Percentiles rank a stretch among this genome's conserved stretches.
These are phyloP conservation scores for Paramacrobiotus metropolitanus DNA, from an alignment of 1,140 invertebrate species.

Conservation along the genomic window DNA sequence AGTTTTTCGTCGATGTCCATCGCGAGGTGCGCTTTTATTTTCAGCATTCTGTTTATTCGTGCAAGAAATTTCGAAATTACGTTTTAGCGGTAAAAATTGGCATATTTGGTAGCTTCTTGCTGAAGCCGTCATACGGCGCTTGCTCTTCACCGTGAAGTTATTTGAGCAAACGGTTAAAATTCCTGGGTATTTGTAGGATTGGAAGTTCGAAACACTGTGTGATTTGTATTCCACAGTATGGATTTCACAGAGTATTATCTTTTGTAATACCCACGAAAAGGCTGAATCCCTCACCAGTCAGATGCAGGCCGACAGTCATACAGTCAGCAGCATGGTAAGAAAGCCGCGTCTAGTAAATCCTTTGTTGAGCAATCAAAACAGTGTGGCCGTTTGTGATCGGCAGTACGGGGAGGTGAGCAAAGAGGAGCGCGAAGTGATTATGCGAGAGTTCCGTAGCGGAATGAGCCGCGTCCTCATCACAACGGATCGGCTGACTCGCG, in stretches of 20 bases:
- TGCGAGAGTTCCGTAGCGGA: conserved; percentile 92
- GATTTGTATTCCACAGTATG: conserved; percentile 94
- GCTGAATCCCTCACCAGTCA: conserved; percentile 85
- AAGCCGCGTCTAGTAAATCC: neutral
- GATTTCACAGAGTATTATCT: conserved; percentile 97
- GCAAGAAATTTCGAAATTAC: no score
- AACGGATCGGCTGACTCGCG: conserved; percentile 82
- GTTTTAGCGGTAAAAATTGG: no score
- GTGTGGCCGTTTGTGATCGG: conserved; percentile 7
- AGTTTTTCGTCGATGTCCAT: conserved; percentile 88
- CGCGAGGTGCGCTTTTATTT: conserved; percentile 34
- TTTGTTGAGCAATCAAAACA: neutral
- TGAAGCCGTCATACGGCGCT: neutral
- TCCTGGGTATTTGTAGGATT: conserved; percentile 34
- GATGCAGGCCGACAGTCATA: conserved; percentile 81
- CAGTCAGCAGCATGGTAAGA: conserved; percentile 76
- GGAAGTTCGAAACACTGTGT: conserved; percentile 89
- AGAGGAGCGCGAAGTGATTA: conserved; percentile 84
- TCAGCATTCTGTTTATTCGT: no score
- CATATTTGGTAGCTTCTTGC: neutral
- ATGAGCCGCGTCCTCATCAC: conserved; percentile 90
- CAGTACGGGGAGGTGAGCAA: conserved; percentile 98
- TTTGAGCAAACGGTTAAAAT: no score
- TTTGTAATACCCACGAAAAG: conserved; percentile 97
- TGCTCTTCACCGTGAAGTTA: no score